Conservation (phyloP, 37 sponge, comb jelly and placozoan genomes). For the Petrosia ficiformis region DNA sequence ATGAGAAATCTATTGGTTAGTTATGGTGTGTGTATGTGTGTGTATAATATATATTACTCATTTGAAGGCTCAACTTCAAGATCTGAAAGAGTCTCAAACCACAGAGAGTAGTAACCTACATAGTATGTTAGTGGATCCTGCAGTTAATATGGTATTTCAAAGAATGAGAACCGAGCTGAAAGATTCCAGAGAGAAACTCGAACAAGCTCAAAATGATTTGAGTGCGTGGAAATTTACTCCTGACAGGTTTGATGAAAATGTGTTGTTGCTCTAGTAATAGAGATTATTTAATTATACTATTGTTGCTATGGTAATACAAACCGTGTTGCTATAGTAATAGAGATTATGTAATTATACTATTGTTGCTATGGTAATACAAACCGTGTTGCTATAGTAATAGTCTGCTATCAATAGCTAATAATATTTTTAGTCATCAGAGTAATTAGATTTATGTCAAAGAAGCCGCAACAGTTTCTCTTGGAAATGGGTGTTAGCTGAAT, state of each 20-base stretch:
- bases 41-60: too few relatives aligned
- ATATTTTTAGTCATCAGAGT: too few relatives aligned
- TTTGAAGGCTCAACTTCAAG: constrained; percentile 89
- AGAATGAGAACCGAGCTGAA: constrained; percentile 82
- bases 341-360: neutral
- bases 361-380: too few relatives aligned
- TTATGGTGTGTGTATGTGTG: too few relatives aligned
- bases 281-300: too few relatives aligned
- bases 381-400: too few relatives aligned
- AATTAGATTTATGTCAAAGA: too few relatives aligned
- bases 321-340: neutral
- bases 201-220: constrained; percentile 92
- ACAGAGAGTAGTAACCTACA: constrained; percentile 70
- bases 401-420: too few relatives aligned
- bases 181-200: constrained; percentile 78
- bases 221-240: constrained; percentile 98
- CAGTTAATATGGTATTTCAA: constrained; percentile 87
- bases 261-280: neutral
- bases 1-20: constrained; percentile 80
- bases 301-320: neutral
- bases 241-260: constrained; percentile 70
- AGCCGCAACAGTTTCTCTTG: too few relatives aligned
- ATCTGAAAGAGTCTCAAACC: constrained; percentile 83
- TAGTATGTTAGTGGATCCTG: constrained; percentile 80
- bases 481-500: too few relatives aligned